These are phyloP conservation scores for Sycophaga agraensis DNA, from an alignment of 1,140 invertebrate species.

Conservation along the genomic window DNA sequence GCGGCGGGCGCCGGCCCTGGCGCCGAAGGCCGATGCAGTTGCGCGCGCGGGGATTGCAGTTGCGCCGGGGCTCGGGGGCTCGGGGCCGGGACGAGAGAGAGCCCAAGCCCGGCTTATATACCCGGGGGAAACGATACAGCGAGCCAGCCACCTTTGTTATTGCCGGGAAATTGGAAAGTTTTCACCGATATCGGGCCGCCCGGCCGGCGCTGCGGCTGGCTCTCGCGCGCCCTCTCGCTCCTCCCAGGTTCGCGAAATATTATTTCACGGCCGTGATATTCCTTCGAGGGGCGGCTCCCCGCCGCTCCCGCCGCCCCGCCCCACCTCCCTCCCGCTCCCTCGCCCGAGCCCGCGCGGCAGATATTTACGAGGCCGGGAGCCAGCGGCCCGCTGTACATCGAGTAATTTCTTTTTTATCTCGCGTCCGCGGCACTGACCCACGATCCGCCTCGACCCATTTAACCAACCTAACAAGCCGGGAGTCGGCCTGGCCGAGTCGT, in stretches of 20 bases:
- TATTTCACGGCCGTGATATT: slow-evolving; percentile 36
- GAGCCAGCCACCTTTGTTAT: slow-evolving; percentile 41
- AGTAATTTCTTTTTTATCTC: not conserved
- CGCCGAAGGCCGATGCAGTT: too few species aligned
- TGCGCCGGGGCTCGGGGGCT: not conserved
- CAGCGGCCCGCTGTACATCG: not conserved
- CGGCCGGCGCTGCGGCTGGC: too few species aligned
- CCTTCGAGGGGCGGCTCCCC: slow-evolving; percentile 6
- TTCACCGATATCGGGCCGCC: slow-evolving; percentile 36
- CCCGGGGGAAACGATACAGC: slow-evolving; percentile 32
- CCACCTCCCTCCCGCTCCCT: not conserved
- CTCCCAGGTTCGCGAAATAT: slow-evolving; percentile 39
- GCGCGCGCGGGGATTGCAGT: not conserved
- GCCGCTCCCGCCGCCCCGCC: too few species aligned
- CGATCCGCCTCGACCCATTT: not conserved
- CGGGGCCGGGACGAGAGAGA: not conserved
- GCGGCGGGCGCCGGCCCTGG: too few species aligned
- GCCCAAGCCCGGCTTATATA: slow-evolving; percentile 21
- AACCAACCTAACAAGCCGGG: not conserved
- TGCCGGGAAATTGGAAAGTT: slow-evolving; percentile 47
- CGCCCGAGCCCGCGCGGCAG: not conserved
- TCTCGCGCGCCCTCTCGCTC: not conserved
- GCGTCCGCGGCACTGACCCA: not conserved
- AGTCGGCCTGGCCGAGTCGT: too few species aligned
- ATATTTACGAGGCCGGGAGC: slow-evolving; percentile 5